Evolutionary conservation across 2,797 vertebrate species (phyloP).

Genomic region (Crax fasciolata): DNA sequence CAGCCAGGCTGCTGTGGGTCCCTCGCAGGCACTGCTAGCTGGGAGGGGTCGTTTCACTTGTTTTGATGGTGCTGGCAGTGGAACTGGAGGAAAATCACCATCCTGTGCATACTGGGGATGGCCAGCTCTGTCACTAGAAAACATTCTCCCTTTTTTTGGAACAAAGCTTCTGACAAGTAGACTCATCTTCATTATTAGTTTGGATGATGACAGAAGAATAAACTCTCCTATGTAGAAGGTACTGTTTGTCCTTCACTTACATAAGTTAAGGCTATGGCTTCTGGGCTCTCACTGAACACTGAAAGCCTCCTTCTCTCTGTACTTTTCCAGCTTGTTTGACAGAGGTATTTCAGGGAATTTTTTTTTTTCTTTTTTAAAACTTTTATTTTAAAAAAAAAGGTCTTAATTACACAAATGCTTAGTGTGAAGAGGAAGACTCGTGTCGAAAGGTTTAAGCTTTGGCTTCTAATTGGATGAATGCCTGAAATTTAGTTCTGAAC

Average conservation of each 20-base stretch:
- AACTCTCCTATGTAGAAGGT: not conserved
- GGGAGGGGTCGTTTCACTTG: not conserved
- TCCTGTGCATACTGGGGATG: fast-evolving
- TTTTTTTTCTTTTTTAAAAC: too few relatives aligned
- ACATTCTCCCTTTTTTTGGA: not conserved
- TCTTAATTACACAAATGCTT: constrained; percentile 54
- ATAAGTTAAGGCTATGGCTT: not conserved
- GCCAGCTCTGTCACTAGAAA: not conserved
- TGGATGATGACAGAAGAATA: constrained; percentile 8
- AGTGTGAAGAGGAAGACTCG: not conserved
- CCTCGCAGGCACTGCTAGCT: not conserved
- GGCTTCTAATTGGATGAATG: constrained; percentile 49
- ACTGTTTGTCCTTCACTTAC: constrained; percentile 8
- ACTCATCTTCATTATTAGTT: constrained; percentile 11
- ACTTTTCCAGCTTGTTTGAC: constrained; percentile 60
- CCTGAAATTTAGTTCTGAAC: constrained; percentile 50
- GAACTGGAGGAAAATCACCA: not conserved
- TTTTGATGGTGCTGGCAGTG: not conserved
- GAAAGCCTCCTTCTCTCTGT: constrained; percentile 20
- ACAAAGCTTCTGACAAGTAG: not conserved
- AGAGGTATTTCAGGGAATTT: not conserved
- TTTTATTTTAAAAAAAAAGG: not conserved
- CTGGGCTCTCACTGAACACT: not conserved
- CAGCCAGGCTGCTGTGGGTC: not conserved
- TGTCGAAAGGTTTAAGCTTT: constrained; percentile 52